Evolutionary conservation across 1,140 invertebrate species (phyloP).

Genomic region (Sarcophaga peregrina): DNA sequence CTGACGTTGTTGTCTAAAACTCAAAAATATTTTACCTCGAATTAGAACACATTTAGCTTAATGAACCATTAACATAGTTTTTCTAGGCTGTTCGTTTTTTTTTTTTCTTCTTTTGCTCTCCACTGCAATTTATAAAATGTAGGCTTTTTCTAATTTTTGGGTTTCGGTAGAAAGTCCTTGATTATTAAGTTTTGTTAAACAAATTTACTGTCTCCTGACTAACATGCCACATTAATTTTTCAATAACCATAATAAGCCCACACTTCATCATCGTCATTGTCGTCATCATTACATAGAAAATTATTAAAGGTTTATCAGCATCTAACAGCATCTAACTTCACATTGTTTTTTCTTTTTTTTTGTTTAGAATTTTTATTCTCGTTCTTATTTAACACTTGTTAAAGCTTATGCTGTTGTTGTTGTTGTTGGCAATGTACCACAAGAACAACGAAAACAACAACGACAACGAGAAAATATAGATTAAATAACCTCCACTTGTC

Average conservation of each 20-base stretch:
- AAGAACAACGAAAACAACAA: no score
- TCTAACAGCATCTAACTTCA: no score
- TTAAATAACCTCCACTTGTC: background rate
- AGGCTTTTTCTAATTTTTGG: no score
- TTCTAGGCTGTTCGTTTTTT: no score
- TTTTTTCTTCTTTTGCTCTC: no score
- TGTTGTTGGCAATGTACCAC: background rate
- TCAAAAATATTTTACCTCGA: no score
- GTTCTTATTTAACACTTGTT: background rate
- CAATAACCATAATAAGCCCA: constrained; percentile 16
- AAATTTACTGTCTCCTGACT: background rate
- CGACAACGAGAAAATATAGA: background rate
- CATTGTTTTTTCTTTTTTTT: background rate
- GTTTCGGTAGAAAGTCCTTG: background rate
- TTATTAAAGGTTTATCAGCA: background rate
- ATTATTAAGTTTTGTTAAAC: background rate
- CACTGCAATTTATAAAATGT: no score
- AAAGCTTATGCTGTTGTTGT: background rate
- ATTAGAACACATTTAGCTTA: no score
- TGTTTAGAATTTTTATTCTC: background rate
- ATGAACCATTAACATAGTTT: no score
- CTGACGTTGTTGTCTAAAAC: no score
- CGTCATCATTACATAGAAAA: no score
- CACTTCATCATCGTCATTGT: background rate
- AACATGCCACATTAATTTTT: constrained; percentile 10